Evolutionary conservation across 53 echinoderm and acorn worm species (phyloP).

Genomic region (Glandiceps talaboti): DNA sequence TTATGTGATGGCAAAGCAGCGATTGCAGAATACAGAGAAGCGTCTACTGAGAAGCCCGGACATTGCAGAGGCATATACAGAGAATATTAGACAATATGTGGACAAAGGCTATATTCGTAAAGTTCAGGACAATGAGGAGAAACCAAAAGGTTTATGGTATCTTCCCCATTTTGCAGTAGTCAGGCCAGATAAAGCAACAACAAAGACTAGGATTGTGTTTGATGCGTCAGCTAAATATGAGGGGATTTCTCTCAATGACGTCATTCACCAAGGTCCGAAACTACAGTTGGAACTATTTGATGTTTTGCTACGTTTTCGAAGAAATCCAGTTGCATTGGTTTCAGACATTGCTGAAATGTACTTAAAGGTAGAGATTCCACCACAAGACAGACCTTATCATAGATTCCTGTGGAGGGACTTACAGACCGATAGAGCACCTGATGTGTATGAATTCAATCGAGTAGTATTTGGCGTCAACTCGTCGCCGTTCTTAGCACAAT

Average conservation of each 20-base stretch:
- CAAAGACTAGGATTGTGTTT: constrained; percentile 8
- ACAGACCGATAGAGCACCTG: not conserved
- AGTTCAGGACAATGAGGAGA: constrained; percentile 3
- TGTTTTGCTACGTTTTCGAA: constrained; percentile 8
- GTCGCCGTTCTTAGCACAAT: constrained; percentile 9
- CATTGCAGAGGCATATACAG: constrained; percentile 10
- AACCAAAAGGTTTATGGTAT: constrained; percentile 7
- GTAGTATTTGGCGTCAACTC: constrained; percentile 7
- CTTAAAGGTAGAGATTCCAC: constrained; percentile 8
- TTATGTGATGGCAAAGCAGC: no score
- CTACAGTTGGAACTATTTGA: constrained; percentile 13
- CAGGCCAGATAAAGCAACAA: constrained; percentile 11
- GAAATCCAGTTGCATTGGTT: constrained; percentile 5
- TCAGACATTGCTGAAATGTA: constrained; percentile 18
- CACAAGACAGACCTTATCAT: not conserved
- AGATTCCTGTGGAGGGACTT: constrained; percentile 15
- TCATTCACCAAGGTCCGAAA: constrained; percentile 15
- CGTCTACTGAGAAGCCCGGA: no score
- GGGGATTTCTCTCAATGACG: constrained; percentile 10
- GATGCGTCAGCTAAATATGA: constrained; percentile 16
- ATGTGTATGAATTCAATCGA: constrained; percentile 21
- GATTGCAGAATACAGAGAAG: no score
- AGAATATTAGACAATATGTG: not conserved
- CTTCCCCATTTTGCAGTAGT: constrained; percentile 16
- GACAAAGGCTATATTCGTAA: not conserved